Percentiles rank a stretch among this genome's conserved stretches.
Evolutionary conservation across 2,888 invertebrate genomes (phyloP).

Genomic region (Aelia acuminata): DNA sequence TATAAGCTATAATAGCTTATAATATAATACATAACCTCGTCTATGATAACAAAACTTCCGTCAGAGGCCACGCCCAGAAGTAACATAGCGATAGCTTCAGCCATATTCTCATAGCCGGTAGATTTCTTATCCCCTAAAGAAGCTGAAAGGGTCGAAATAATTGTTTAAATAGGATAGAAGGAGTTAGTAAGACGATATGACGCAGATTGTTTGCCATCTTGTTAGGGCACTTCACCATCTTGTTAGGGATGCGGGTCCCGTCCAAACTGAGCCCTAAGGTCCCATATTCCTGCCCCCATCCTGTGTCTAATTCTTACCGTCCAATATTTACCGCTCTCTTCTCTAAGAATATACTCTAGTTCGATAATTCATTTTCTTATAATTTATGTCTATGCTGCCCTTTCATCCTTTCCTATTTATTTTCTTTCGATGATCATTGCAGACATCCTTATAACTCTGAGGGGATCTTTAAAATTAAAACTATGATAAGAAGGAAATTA

Average conservation of each 20-base stretch:
- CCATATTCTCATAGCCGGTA: neutral
- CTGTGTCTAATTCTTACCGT: neutral
- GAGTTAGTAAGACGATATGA: conserved; percentile 30
- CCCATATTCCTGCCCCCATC: conserved; percentile 1
- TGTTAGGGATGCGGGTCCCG: conserved; percentile 30
- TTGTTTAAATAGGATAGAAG: conserved; percentile 28
- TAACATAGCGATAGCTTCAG: too few relatives aligned
- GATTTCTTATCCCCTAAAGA: neutral
- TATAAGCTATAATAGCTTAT: too few relatives aligned
- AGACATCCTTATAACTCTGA: too few relatives aligned
- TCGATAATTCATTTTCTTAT: neutral
- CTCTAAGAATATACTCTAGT: neutral
- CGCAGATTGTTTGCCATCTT: conserved; percentile 28
- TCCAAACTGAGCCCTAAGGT: conserved; percentile 11
- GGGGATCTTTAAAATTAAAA: too few relatives aligned
- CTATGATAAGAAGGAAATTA: too few relatives aligned
- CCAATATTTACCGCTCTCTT: neutral
- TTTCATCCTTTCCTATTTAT: too few relatives aligned
- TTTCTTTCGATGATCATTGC: too few relatives aligned
- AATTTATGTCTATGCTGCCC: too few relatives aligned
- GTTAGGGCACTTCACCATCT: conserved; percentile 6
- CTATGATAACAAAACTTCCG: too few relatives aligned
- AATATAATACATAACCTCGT: too few relatives aligned
- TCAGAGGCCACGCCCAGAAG: too few relatives aligned
- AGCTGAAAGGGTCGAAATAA: neutral